phyloP scores from a whole-genome alignment of 2,797 vertebrate species.

The Natrix natrix region DNA sequence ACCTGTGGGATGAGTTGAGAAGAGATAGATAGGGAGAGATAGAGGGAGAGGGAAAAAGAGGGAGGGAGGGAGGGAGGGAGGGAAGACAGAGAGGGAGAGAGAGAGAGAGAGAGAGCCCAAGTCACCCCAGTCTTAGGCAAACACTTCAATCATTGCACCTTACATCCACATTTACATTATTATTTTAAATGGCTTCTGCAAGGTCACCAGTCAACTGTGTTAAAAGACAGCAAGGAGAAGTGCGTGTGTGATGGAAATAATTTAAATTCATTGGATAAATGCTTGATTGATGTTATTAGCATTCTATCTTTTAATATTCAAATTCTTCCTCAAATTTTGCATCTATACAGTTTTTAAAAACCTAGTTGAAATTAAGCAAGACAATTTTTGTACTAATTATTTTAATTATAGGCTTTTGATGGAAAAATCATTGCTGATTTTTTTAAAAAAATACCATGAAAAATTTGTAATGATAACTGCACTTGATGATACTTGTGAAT shows the following conservation, averaged over 20 bases:
- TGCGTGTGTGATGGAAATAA: neutral
- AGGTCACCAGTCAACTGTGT: slow-evolving; percentile 12
- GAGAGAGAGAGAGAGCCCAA: neutral
- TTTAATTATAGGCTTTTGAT: slow-evolving; percentile 67
- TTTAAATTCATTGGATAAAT: slow-evolving; percentile 33
- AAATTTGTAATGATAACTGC: slow-evolving; percentile 42
- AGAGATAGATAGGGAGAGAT: neutral
- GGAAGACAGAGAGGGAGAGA: no score
- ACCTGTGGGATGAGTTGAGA: neutral
- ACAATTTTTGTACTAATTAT: slow-evolving; percentile 69
- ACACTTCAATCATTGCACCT: neutral
- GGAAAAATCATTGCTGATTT: slow-evolving; percentile 55
- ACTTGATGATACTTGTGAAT: slow-evolving; percentile 38
- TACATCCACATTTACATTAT: neutral
- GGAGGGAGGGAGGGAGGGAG: neutral
- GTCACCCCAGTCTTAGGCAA: neutral
- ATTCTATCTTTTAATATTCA: slow-evolving; percentile 57
- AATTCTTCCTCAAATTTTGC: slow-evolving; percentile 63
- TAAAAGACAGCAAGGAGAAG: neutral
- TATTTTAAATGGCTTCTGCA: neutral
- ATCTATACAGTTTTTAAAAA: slow-evolving; percentile 58
- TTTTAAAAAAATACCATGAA: slow-evolving; percentile 56
- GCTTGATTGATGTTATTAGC: slow-evolving; percentile 45
- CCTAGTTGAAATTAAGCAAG: slow-evolving; percentile 63
- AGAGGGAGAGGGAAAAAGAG: neutral